Percentiles rank a stretch among this genome's conserved stretches.
Evolutionary conservation across 2,888 invertebrate genomes (phyloP).

Genomic region (Lordiphosa andalusiaca): DNA sequence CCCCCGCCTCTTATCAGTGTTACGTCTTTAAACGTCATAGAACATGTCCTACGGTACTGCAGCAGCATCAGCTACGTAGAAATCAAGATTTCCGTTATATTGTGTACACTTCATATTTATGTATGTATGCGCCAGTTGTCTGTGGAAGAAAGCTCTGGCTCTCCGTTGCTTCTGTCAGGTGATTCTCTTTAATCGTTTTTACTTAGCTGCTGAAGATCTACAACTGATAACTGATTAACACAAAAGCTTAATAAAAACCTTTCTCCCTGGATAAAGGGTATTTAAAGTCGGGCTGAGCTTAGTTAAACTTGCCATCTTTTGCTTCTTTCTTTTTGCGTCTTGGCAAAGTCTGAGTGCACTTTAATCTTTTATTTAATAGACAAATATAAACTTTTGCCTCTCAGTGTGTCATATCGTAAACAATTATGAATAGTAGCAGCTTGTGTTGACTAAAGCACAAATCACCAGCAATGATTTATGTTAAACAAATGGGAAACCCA

Average conservation of each 20-base stretch:
- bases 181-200: too few relatives aligned
- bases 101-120: too few relatives aligned
- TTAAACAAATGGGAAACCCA: slow-evolving; percentile 18
- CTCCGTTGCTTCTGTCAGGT: not conserved
- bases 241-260: not conserved
- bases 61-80: too few relatives aligned
- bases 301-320: slow-evolving; percentile 5
- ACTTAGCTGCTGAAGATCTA: too few relatives aligned
- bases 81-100: too few relatives aligned
- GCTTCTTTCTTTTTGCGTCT: slow-evolving; percentile 11
- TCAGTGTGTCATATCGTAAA: slow-evolving; percentile 10
- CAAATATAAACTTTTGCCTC: slow-evolving; percentile 28
- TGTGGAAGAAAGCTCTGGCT: not conserved
- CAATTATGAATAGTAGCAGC: slow-evolving; percentile 10
- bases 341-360: slow-evolving; percentile 1
- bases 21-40: too few relatives aligned
- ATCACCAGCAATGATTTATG: slow-evolving; percentile 19
- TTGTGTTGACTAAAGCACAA: slow-evolving; percentile 9
- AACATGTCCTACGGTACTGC: too few relatives aligned
- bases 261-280: not conserved
- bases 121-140: too few relatives aligned
- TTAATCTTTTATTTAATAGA: slow-evolving; percentile 39
- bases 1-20: slow-evolving; percentile 29
- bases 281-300: too few relatives aligned
- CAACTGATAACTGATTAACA: too few relatives aligned